phyloP scores from a whole-genome alignment of 23 tunicate species.

The Ascidia mentula region DNA sequence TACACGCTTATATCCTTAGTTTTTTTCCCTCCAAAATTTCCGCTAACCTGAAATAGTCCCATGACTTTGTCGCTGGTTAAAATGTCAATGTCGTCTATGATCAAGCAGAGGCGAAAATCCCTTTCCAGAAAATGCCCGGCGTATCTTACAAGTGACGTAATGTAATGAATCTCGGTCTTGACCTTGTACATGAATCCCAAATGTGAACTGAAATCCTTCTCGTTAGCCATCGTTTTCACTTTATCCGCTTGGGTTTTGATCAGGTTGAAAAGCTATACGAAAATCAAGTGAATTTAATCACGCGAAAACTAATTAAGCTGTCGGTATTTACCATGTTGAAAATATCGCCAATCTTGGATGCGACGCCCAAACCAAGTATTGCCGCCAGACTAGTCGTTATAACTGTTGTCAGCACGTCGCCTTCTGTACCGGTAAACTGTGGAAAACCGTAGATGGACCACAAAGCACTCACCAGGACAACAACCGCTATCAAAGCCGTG shows the following conservation, averaged over 20 bases:
- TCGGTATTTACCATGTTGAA: constrained; percentile 21
- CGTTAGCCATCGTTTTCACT: constrained; percentile 5
- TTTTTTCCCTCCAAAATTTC: not conserved
- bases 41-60: constrained; percentile 43
- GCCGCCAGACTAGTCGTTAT: constrained; percentile 17
- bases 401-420: not conserved
- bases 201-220: constrained; percentile 22
- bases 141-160: constrained; percentile 46
- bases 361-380: constrained; percentile 26
- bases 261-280: constrained; percentile 10
- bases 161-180: constrained; percentile 44
- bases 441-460: constrained; percentile 27
- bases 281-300: too few species aligned
- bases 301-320: not conserved
- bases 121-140: constrained; percentile 25
- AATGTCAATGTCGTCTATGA: constrained; percentile 56
- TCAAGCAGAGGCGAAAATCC: constrained; percentile 34
- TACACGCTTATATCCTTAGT: not conserved
- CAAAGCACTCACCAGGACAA: not conserved
- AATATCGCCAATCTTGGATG: constrained; percentile 2
- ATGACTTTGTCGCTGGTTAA: constrained; percentile 31
- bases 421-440: not conserved
- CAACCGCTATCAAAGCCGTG: not conserved
- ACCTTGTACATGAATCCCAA: constrained; percentile 53
- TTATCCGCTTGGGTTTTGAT: constrained; percentile 34